Evolutionary conservation across 2,888 invertebrate genomes (phyloP), one percentile per base, ranked within the genome.

Genomic region (Erannis defoliaria): DNA sequence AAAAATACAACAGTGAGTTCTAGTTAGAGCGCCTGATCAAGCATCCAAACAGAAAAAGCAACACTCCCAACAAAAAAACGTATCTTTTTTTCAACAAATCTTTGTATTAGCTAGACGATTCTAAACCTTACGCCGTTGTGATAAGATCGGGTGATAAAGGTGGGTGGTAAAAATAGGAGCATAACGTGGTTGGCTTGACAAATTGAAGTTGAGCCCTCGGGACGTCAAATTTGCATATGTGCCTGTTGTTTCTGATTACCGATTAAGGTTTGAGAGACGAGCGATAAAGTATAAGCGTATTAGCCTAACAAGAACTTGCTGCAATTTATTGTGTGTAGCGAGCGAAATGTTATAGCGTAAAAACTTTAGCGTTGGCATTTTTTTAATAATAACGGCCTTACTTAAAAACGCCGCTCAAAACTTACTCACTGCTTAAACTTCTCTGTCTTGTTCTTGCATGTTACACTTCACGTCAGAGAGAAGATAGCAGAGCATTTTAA

Each of bases 181-280:
- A 75, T 71, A 71, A 68, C 31, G 51, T 66, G 67, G 55, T 70
- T 73, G 66, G 75, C 73, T 81, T 86, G 87, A 89, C 88, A 89
- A 89, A 89, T 89, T 88, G 86, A 83, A 87, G 85, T 82, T 77
- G 82, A 76, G 75, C 79, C 72, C 79, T 68, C 50, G 73, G 82
- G 81, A 81, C 72, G 78, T 73, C 70, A 73, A 81, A 89, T 89
- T 88, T 88, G 84, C 87, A 88, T 89, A 80, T 78, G 84, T 81
- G 80, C 75, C 75, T 76, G 82, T 78, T 82, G 79, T 77, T 76
- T 76, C 66, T 57, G 65, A 67, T 62, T 56, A 35, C 51, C 53
- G 54, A 31, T 48, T 58, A 16, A 40, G 29, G 16, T 38, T 45
- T 46, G 48, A 57, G 55, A 46, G 42, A 40, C 3, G 16, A 51